phyloP scores from a whole-genome alignment of 1,140 invertebrate genomes.

The Dolichoris vasculosae region DNA sequence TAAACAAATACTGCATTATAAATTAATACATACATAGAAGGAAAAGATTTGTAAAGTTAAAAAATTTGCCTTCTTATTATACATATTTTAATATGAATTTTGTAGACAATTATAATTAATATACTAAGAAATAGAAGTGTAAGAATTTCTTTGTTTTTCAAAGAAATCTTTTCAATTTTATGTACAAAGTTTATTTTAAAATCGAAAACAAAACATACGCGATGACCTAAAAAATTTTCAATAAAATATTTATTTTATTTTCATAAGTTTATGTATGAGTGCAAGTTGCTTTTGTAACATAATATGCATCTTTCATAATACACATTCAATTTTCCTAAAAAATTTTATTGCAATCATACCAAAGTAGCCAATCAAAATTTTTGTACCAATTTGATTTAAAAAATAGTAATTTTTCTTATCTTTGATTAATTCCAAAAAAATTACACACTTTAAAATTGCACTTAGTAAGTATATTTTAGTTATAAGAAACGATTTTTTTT shows the following conservation, averaged over 20 bases:
- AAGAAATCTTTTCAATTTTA: conserved; percentile 47
- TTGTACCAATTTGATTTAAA: conserved; percentile 32
- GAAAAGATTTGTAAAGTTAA: conserved; percentile 41
- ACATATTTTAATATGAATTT: not conserved
- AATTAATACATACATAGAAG: not conserved
- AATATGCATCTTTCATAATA: not conserved
- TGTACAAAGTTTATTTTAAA: conserved; percentile 27
- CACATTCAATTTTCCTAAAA: conserved; percentile 34
- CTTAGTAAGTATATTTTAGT: conserved; percentile 29
- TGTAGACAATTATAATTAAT: conserved; percentile 21
- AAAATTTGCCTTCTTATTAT: conserved; percentile 6
- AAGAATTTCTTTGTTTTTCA: conserved; percentile 25
- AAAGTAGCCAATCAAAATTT: conserved; percentile 20
- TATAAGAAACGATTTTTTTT: conserved; percentile 34
- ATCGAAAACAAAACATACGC: conserved; percentile 6
- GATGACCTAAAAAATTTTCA: conserved; percentile 24
- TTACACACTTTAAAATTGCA: conserved; percentile 14
- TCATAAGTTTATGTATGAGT: conserved; percentile 30
- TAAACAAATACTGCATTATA: not conserved
- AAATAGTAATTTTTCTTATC: conserved; percentile 35
- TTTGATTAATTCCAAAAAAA: conserved; percentile 16
- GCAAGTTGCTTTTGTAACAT: conserved; percentile 15
- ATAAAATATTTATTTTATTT: conserved; percentile 52
- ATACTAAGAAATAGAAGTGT: not conserved
- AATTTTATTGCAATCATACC: conserved; percentile 30